Evolutionary conservation across 2,113 vertebrate genomes (phyloP), one percentile per base, ranked within the genome.

Genomic region (Alexandromys fortis): DNA sequence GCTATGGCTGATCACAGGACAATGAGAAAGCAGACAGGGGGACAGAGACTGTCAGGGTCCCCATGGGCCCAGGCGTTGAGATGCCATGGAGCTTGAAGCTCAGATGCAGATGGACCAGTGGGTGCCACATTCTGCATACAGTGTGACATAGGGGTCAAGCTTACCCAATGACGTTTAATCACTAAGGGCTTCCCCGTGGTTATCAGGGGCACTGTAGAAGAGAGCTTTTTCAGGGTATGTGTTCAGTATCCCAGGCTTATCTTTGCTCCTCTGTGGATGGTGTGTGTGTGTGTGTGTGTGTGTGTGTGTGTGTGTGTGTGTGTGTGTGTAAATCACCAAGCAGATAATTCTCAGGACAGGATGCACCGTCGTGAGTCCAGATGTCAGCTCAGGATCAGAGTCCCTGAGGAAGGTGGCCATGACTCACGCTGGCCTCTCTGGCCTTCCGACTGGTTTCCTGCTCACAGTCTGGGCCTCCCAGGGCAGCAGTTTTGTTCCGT

Each of bases 371-470:
- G 42, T 42, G 42, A 67, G 33, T 4, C 47, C 42, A 30, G 52
- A 26, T 49, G 42, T 45, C 21, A 42, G 49, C 70, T 75, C 79
- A 16, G 8, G 67, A 72, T 77, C 65, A 67, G 70, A 11, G 68
- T 4, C 92, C 52, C 52, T 1, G 0, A 21, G 77, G 42, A 30
- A 2, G 30, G 28, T 0, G 4, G 16, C 52, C 0, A 0, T 82
- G 61, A n/a, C 76, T 73, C 72, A 21, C 30, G 35, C 11, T 8
- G 5, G 79, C 28, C 73, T 86, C 58, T 79, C 19, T 19, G 35
- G 12, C 61, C 3, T 92, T 45, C 17, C 5, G 4, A 2, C 30
- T 58, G 33, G 73, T 7, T 30, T 93, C 38, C 33, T 33, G 4
- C 16, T 87, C 42, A 1, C 8, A 2, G 3, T 30, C 68, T 78